Conservation (phyloP, 2,888 invertebrate genomes). For the Agrochola macilenta region DNA sequence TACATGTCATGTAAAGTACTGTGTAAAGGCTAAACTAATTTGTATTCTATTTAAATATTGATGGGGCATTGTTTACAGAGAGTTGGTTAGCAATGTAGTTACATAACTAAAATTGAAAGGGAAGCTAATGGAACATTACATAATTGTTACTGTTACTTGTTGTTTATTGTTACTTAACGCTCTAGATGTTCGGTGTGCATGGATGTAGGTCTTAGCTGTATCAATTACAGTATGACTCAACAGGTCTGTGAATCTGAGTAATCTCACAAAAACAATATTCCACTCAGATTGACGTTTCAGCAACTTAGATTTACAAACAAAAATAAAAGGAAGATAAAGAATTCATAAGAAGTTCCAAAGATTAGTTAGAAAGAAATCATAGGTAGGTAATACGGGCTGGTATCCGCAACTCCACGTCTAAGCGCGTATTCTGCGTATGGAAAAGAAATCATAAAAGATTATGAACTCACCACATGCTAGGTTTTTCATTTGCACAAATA, state of each 20-base stretch:
- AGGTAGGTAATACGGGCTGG: too few species aligned
- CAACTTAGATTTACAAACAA: background rate
- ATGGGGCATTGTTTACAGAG: slow-evolving; percentile 10
- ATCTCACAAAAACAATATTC: background rate
- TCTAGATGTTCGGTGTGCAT: slow-evolving; percentile 34
- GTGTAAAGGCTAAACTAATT: slow-evolving; percentile 6
- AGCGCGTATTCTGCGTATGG: too few species aligned
- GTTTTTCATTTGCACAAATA: slow-evolving; percentile 87
- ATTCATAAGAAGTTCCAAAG: background rate
- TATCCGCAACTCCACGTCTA: too few species aligned
- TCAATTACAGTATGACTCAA: slow-evolving; percentile 37
- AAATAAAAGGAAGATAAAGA: background rate
- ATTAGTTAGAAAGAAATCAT: background rate
- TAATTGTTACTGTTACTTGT: too few species aligned
- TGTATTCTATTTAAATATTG: slow-evolving; percentile 18
- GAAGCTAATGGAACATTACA: slow-evolving; percentile 44
- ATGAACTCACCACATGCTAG: slow-evolving; percentile 89
- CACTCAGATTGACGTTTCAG: background rate
- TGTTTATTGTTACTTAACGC: slow-evolving; percentile 4
- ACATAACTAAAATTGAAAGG: slow-evolving; percentile 36
- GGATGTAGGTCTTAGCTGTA: slow-evolving; percentile 13
- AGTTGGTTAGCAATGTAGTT: slow-evolving; percentile 8
- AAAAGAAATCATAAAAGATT: background rate
- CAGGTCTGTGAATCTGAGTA: too few species aligned
- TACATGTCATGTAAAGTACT: background rate